These are phyloP conservation scores for Antidorcas marsupialis DNA, from an alignment of 2,113 vertebrate species.

Conservation along the genomic window DNA sequence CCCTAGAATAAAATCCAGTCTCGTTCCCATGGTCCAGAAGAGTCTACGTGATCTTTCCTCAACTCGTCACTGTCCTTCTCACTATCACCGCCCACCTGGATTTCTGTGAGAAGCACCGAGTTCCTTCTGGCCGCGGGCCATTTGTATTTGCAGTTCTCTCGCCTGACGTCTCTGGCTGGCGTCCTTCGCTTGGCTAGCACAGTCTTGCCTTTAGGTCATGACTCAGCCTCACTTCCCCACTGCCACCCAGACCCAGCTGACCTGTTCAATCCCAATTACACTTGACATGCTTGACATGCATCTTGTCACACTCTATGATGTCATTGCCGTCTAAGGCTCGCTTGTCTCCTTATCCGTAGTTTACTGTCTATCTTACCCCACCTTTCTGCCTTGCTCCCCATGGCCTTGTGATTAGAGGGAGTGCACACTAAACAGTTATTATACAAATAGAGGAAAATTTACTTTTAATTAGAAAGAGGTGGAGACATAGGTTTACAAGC, in stretches of 20 bases:
- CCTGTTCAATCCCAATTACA: background rate
- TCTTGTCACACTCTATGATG: too few relatives aligned
- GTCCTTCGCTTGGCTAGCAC: background rate
- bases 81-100: background rate
- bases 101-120: background rate
- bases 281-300: background rate
- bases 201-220: background rate
- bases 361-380: background rate
- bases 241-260: background rate
- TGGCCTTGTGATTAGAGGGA: background rate
- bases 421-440: background rate
- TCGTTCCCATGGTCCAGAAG: background rate
- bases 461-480: background rate
- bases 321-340: background rate
- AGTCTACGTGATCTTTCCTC: background rate
- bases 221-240: background rate
- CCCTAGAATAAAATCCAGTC: background rate
- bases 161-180: background rate
- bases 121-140: background rate
- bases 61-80: background rate
- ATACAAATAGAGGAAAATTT: background rate
- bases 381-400: background rate
- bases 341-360: background rate
- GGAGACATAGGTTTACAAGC: background rate
- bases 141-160: background rate